Evolutionary conservation across 2,113 vertebrate genomes (phyloP).

Genomic region (Ptyas mucosa): DNA sequence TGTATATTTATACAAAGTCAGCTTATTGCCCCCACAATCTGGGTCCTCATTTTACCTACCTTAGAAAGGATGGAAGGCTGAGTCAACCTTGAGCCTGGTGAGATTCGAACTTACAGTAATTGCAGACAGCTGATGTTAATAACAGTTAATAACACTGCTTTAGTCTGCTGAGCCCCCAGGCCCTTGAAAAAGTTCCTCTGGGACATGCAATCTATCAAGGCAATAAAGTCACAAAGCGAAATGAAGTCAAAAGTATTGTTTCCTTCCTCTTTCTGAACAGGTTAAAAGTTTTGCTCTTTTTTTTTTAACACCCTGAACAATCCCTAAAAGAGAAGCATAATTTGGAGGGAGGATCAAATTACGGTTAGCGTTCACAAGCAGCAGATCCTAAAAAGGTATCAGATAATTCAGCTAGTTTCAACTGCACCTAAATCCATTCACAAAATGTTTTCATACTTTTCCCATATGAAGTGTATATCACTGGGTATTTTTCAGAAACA

Average conservation of each 20-base stretch:
- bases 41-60: no score
- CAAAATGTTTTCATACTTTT: not conserved
- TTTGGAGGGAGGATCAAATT: not conserved
- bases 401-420: not conserved
- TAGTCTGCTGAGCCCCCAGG: no score
- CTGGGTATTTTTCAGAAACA: not conserved
- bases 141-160: no score
- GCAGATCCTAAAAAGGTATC: not conserved
- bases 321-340: not conserved
- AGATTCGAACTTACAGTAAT: no score
- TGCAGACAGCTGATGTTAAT: no score
- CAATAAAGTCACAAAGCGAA: not conserved
- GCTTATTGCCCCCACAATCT: no score
- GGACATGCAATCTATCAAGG: not conserved
- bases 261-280: not conserved
- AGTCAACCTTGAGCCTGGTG: no score
- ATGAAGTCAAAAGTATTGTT: not conserved
- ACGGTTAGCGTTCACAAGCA: not conserved
- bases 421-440: not conserved
- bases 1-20: no score
- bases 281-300: not conserved
- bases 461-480: not conserved
- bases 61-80: no score
- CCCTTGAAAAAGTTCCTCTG: not conserved
- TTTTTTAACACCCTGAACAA: not conserved